Percentiles rank a stretch among this genome's conserved stretches.
These are phyloP conservation scores for Oopsacas minuta DNA, from an alignment of 37 sponge, comb jelly and placozoan species.

Conservation along the genomic window DNA sequence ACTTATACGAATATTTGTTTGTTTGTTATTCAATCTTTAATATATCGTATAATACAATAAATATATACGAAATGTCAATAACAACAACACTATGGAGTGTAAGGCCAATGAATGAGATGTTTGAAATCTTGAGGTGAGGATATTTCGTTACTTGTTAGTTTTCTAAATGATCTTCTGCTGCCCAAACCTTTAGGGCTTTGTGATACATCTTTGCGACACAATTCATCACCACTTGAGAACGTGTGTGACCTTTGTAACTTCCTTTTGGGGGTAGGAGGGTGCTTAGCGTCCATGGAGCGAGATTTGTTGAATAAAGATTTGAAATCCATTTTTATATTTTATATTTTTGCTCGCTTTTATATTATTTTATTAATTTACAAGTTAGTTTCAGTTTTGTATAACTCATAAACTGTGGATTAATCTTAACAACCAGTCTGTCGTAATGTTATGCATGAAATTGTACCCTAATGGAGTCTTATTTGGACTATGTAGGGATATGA, in stretches of 20 bases:
- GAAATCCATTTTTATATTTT: neutral
- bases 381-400: too few species aligned
- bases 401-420: too few species aligned
- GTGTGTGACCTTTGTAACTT: neutral
- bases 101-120: conserved; percentile 7
- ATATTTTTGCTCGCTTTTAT: too few species aligned
- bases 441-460: too few species aligned
- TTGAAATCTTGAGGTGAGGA: neutral
- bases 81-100: neutral
- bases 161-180: neutral
- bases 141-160: neutral
- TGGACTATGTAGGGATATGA: too few species aligned
- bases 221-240: neutral
- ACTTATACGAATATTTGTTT: neutral
- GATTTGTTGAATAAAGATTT: neutral
- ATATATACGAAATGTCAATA: neutral
- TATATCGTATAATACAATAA: neutral
- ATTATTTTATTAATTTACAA: too few species aligned
- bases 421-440: too few species aligned
- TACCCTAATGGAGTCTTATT: too few species aligned
- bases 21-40: neutral
- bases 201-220: neutral
- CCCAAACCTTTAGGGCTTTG: neutral
- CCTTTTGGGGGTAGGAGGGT: neutral
- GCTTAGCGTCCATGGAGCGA: neutral